Base-by-base conservation (phyloP, 2,888 invertebrate species). In the Asteroscopus sphinx region DNA sequence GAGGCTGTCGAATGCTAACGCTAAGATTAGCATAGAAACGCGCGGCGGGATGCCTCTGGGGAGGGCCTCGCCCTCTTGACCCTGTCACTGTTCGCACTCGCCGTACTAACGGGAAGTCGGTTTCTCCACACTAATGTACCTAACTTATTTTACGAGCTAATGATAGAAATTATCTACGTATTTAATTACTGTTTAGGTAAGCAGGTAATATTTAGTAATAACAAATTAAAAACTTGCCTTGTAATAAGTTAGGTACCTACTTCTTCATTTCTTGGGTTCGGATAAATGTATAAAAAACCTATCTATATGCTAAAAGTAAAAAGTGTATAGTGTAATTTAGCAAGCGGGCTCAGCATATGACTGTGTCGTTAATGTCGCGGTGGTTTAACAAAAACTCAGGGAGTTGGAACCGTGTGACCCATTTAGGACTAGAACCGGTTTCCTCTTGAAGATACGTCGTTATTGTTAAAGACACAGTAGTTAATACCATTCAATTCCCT, bases 361-460 rank as follows among this genome's bases (percentile, higher is more conserved):
- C n/a, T n/a, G 68, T 65, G 77, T 72, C 77, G 80, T 76, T 80
- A 73, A 72, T 78, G 77, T 84, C 83, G 85, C 85, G 82, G 85
- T 85, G 77, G 80, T 80, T 82, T 80, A 79, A 88, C 86, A 91
- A 91, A 89, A 90, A 90, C 85, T 84, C 84, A 81, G 86, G 90
- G 88, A 87, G 86, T 85, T 87, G 87, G 84, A 90, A 93, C 93
- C 93, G 94, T 94, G 94, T 93, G 93, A 94, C 93, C 94, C 93
- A 93, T 94, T 93, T 93, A 92, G 87, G 77, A 81, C 84, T 86
- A 85, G 85, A 93, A 94, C 94, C 94, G 94, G 94, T 94, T 93
- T 91, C 84, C 86, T 91, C 92, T 90, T 90, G 86, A 90, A 90
- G 92, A 90, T 87, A 83, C 85, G 81, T 82, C 85, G 86, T 84